These are phyloP conservation scores for Andrena minutula DNA, from an alignment of 2,888 invertebrate genomes.

Conservation along the genomic window DNA sequence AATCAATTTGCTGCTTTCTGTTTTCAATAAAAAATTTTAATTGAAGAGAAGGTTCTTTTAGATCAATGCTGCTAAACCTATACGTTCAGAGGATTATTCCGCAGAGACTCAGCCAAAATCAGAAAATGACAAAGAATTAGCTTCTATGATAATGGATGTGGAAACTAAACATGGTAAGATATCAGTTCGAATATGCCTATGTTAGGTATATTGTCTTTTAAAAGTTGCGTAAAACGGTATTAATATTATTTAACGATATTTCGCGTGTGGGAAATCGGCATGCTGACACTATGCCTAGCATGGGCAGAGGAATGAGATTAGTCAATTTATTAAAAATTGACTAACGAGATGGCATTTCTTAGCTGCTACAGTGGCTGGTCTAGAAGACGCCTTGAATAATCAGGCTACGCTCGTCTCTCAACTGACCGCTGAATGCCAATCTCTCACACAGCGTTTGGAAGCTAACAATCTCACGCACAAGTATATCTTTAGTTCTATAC, in stretches of 20 bases:
- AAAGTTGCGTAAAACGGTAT: conserved; percentile 33
- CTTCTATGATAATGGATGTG: conserved; percentile 91
- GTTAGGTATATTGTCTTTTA: conserved; percentile 82
- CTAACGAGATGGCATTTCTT: conserved; percentile 85
- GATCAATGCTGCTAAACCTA: conserved; percentile 83
- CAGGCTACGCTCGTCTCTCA: conserved; percentile 97
- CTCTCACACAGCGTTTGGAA: conserved; percentile 95
- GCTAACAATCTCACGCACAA: conserved; percentile 95
- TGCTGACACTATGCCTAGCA: conserved; percentile 83
- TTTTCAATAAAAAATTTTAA: background rate
- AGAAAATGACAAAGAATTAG: conserved; percentile 88
- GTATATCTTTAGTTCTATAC: conserved; percentile 85
- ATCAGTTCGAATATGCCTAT: conserved; percentile 75
- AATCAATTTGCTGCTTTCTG: background rate
- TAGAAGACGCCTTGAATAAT: conserved; percentile 95
- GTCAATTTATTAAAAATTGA: conserved; percentile 76
- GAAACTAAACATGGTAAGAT: conserved; percentile 93
- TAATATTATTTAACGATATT: conserved; percentile 36
- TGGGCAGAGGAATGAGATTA: conserved; percentile 75
- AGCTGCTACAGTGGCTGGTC: conserved; percentile 95
- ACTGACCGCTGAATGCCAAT: conserved; percentile 95
- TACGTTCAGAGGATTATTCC: conserved; percentile 71
- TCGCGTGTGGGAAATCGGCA: conserved; percentile 83
- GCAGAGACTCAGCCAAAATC: conserved; percentile 64
- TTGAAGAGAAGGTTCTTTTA: conserved; percentile 65